Evolutionary conservation across 2,113 vertebrate genomes (phyloP).

Genomic region (Epinephelus fuscoguttatus): DNA sequence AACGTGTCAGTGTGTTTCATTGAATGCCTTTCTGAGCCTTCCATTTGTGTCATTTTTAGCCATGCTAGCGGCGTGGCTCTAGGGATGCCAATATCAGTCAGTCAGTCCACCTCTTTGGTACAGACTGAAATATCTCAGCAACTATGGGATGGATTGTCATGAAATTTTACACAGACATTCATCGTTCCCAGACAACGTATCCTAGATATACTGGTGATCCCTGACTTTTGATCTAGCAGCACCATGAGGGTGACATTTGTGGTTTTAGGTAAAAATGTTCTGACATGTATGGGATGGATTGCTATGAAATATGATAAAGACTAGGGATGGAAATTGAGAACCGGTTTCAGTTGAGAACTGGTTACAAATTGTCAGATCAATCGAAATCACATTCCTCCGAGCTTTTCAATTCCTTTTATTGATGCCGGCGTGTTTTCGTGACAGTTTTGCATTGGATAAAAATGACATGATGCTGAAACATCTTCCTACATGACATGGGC

Average conservation of each 20-base stretch:
- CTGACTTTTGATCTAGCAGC: not conserved
- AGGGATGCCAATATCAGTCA: not conserved
- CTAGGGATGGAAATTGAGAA: no score
- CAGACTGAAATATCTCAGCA: slow-evolving; percentile 4
- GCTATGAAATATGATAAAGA: not conserved
- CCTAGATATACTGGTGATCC: not conserved
- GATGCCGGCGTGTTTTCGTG: no score
- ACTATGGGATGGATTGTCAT: not conserved
- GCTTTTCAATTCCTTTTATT: no score
- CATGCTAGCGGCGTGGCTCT: not conserved
- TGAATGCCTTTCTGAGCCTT: slow-evolving; percentile 21
- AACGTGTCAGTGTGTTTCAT: slow-evolving; percentile 20
- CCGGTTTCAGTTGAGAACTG: no score
- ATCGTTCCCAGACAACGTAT: not conserved
- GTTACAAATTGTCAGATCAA: no score
- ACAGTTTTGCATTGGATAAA: no score
- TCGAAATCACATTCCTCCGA: no score
- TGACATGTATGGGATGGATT: not conserved
- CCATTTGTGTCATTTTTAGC: slow-evolving; percentile 16
- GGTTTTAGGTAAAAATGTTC: not conserved
- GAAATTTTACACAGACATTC: not conserved
- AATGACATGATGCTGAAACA: no score
- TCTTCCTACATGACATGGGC: no score
- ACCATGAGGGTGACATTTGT: not conserved
- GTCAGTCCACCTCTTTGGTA: slow-evolving; percentile 3